These are phyloP conservation scores for Flexamia atlantica DNA, from an alignment of 2,888 invertebrate species.

Conservation along the genomic window DNA sequence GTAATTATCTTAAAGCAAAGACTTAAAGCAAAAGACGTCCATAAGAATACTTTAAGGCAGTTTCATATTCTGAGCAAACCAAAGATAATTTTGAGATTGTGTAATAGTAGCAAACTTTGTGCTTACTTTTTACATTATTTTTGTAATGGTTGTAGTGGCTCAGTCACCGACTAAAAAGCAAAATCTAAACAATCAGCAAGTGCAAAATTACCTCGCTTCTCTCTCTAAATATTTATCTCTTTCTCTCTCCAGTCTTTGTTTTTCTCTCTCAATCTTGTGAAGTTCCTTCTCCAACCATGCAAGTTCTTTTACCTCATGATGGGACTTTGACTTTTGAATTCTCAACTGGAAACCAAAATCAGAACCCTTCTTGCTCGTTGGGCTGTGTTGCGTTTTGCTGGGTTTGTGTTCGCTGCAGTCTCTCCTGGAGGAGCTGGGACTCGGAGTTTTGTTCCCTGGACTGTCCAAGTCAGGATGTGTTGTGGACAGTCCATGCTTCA, in stretches of 20 bases:
- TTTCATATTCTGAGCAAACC: no score
- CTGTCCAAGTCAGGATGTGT: conserved; percentile 50
- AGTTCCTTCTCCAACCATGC: conserved; percentile 80
- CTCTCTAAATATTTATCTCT: conserved; percentile 81
- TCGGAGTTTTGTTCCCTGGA: conserved; percentile 67
- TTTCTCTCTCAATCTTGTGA: conserved; percentile 80
- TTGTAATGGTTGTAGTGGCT: no score
- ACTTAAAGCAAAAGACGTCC: no score
- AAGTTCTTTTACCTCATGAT: conserved; percentile 76
- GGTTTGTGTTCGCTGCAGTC: conserved; percentile 57
- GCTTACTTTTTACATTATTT: no score
- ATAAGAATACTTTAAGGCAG: no score
- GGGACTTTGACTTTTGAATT: conserved; percentile 70
- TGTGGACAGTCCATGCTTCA: conserved; percentile 58
- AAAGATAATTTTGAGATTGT: no score
- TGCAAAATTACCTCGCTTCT: conserved; percentile 77
- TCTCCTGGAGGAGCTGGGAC: conserved; percentile 72
- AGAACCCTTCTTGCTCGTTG: conserved; percentile 52
- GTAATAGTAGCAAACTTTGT: no score
- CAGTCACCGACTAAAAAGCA: neutral
- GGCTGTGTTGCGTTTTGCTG: conserved; percentile 55
- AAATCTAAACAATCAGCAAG: neutral
- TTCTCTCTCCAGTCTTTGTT: conserved; percentile 79
- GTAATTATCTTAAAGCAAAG: no score
- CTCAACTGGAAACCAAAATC: conserved; percentile 60